Evolutionary conservation across 2,888 invertebrate genomes (phyloP).

Genomic region (Trachelus iudaicus): DNA sequence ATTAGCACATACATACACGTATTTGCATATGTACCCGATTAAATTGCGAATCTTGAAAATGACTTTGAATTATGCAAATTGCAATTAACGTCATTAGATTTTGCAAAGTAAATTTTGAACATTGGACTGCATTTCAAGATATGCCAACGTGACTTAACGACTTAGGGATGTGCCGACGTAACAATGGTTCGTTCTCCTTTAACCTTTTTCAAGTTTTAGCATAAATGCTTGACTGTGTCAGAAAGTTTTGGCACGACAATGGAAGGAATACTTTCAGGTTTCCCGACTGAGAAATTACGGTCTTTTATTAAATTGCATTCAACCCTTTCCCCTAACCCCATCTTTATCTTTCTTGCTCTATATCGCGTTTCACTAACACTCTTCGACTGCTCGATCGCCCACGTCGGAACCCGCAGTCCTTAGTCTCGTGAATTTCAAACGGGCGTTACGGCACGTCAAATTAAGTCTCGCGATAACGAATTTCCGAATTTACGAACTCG

Average conservation of each 20-base stretch:
- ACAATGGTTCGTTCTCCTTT: slow-evolving; percentile 40
- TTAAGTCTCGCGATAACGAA: not conserved
- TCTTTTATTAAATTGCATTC: not conserved
- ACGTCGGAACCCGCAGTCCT: not conserved
- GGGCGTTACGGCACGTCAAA: not conserved
- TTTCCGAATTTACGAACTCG: not conserved
- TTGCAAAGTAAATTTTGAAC: not conserved
- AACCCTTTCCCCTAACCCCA: not conserved
- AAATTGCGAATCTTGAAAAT: not conserved
- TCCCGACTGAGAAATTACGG: not conserved
- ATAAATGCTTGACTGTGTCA: slow-evolving; percentile 27
- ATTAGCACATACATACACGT: not conserved
- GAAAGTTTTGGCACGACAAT: slow-evolving; percentile 39
- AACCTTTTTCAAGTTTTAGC: slow-evolving; percentile 26
- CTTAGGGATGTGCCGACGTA: slow-evolving; percentile 15
- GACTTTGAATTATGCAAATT: not conserved
- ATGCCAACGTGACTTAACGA: not conserved
- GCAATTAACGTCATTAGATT: not conserved
- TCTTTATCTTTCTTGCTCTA: not conserved
- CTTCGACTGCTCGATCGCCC: not conserved
- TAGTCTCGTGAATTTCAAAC: not conserved
- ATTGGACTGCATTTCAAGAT: not conserved
- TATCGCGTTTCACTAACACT: not conserved
- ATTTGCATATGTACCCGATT: not conserved
- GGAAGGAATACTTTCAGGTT: slow-evolving; percentile 14